Percentiles rank a stretch among this genome's conserved stretches.
These are phyloP conservation scores for Hydractinia echinata DNA, from an alignment of 30 jellyfish, hydroid and myxozoan species.

Conservation along the genomic window DNA sequence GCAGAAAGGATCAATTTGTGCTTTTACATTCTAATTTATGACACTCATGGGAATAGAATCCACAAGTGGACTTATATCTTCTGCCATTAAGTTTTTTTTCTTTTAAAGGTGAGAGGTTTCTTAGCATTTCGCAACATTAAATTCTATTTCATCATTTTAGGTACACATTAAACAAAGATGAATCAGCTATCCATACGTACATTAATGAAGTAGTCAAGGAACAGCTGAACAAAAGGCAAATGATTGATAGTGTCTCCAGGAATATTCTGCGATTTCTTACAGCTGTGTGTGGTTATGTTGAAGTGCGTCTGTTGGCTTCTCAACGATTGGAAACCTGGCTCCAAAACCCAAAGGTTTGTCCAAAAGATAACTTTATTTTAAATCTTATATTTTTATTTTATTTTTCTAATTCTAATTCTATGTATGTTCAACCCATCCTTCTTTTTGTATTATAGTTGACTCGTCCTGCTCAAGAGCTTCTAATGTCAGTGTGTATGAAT, in stretches of 20 bases:
- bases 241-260: conserved; percentile 94
- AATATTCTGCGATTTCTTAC: conserved; percentile 77
- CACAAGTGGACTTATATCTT: too few species aligned
- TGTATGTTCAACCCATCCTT: background rate
- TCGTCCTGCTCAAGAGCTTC: conserved; percentile 93
- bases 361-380: background rate
- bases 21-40: too few species aligned
- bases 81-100: too few species aligned
- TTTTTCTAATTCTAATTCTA: background rate
- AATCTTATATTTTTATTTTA: background rate
- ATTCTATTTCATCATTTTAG: conserved; percentile 20
- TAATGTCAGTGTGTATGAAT: conserved; percentile 90
- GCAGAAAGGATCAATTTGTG: too few species aligned
- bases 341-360: conserved; percentile 90
- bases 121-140: background rate
- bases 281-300: conserved; percentile 90
- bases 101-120: too few species aligned
- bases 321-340: conserved; percentile 95
- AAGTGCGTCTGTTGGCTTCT: conserved; percentile 84
- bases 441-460: conserved; percentile 51
- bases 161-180: conserved; percentile 76
- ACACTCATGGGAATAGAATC: too few species aligned
- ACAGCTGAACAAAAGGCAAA: conserved; percentile 84
- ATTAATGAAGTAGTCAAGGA: conserved; percentile 87
- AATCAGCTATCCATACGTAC: conserved; percentile 66